Evolutionary conservation across 2,797 vertebrate genomes (phyloP), one percentile per base, ranked within the genome.

Genomic region (Geotria australis): DNA sequence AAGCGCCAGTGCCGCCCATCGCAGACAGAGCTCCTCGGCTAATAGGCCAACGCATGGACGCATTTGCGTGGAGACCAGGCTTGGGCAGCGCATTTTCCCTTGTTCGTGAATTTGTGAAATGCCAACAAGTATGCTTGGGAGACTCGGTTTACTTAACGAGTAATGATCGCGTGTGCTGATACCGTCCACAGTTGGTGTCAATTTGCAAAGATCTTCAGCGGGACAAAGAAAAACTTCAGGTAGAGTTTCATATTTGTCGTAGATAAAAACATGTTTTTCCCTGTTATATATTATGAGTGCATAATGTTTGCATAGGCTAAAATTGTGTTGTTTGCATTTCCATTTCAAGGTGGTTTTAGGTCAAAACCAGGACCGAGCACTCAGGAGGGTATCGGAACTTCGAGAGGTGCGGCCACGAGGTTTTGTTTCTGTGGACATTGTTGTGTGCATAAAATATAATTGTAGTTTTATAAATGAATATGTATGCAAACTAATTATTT

Each of bases 161-260:
- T 38, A 12, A 9, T 15, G n/a, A n/a, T 53, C 15, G 12, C 49
- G 12, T 53, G 8, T 53, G 12, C 49, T 53, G 12, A n/a, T 53
- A 12, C 49, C 49, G n/a, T 12, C 49, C 49, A 24, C 24, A 98
- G 91, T 70, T 96, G 48, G 77, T 93, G 57, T 84, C 74, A 61
- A 74, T 83, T 2, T 94, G 80, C 66, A 76, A 86, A 64, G 75
- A 73, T 47, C 70, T 80, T 14, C 88, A 85, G 59, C 75, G 80
- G 66, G 88, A 98, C 63, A 95, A 93, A 71, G 86, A 88, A 59
- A 94, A 96, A 65, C 74, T 88, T 1, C 85, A 98, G 79, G 91
- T 96, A 72, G 70, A 7, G 15, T 12, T 12, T 8, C 12, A n/a
- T 53, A n/a, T 15, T 53, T 53, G 9, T n/a, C 15, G 12, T 53